These are phyloP conservation scores for Meloidogyne exigua DNA, from an alignment of 1,140 invertebrate genomes.

Conservation along the genomic window DNA sequence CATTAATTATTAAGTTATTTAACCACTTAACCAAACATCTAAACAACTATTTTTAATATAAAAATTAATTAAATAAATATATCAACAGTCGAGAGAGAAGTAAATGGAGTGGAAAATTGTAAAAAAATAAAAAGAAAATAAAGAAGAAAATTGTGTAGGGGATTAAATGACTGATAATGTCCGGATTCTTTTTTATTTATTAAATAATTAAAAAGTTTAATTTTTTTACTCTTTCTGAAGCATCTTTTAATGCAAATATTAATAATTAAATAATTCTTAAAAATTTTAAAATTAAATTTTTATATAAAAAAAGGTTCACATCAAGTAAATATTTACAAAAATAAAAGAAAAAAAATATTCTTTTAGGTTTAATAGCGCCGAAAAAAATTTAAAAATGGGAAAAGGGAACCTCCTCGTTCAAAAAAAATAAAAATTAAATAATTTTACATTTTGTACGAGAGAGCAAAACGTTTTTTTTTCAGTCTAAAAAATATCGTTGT, in stretches of 20 bases:
- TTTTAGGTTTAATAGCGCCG: background rate
- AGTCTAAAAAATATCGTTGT: background rate
- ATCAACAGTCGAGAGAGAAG: background rate
- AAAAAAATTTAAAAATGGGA: background rate
- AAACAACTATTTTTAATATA: background rate
- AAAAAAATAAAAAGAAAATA: background rate
- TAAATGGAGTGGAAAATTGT: background rate
- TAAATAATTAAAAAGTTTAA: background rate
- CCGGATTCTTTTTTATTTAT: background rate
- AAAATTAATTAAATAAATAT: background rate
- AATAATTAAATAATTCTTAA: too few species aligned
- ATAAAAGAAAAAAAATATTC: background rate
- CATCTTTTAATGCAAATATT: too few species aligned
- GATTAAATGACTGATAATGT: constrained; percentile 1
- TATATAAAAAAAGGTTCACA: too few species aligned
- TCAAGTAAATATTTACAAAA: too few species aligned
- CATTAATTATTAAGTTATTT: background rate
- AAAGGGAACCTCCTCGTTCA: background rate
- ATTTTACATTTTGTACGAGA: background rate
- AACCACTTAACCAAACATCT: background rate
- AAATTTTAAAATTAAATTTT: too few species aligned
- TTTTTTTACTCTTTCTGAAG: too few species aligned
- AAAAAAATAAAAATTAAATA: background rate
- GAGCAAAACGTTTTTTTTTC: background rate
- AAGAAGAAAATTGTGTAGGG: background rate